Conservation (phyloP, 23 tunicate genomes). For the Ciona savignyi region DNA sequence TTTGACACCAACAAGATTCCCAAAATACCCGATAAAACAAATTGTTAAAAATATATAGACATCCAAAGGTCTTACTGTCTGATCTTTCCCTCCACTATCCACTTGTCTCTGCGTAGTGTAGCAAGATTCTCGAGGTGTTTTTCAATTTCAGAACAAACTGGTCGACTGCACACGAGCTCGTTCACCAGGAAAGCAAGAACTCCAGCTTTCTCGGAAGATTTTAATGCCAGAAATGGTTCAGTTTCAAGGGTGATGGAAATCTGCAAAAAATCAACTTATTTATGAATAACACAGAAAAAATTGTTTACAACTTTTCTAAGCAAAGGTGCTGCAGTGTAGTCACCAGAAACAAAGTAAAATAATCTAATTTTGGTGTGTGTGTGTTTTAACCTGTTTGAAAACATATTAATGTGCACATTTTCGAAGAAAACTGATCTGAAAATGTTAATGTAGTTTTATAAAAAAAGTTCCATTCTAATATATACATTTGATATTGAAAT, state of each 20-base stretch:
- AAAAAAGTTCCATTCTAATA: not conserved
- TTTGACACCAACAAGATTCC: too few relatives aligned
- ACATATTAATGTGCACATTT: too few relatives aligned
- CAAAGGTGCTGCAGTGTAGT: too few relatives aligned
- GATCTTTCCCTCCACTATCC: conserved; percentile 96
- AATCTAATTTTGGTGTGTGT: too few relatives aligned
- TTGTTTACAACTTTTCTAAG: too few relatives aligned
- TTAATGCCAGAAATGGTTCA: conserved; percentile 57
- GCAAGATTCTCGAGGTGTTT: conserved; percentile 59
- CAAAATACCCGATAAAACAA: too few relatives aligned
- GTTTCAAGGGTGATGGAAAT: conserved; percentile 52
- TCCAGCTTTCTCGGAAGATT: conserved; percentile 62
- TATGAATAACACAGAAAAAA: too few relatives aligned
- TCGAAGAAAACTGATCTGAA: not conserved
- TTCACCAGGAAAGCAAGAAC: conserved; percentile 64
- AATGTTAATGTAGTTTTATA: not conserved
- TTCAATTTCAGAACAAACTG: conserved; percentile 73
- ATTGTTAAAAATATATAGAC: not conserved
- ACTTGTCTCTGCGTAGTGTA: conserved; percentile 76
- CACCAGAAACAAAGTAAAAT: too few relatives aligned
- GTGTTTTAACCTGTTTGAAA: too few relatives aligned
- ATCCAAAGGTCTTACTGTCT: conserved; percentile 55
- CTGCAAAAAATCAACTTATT: too few relatives aligned
- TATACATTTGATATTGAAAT: not conserved
- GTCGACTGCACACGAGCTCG: conserved; percentile 70